These are phyloP conservation scores for Poeciliopsis gracilis DNA, from an alignment of 2,797 vertebrate genomes.

Conservation along the genomic window DNA sequence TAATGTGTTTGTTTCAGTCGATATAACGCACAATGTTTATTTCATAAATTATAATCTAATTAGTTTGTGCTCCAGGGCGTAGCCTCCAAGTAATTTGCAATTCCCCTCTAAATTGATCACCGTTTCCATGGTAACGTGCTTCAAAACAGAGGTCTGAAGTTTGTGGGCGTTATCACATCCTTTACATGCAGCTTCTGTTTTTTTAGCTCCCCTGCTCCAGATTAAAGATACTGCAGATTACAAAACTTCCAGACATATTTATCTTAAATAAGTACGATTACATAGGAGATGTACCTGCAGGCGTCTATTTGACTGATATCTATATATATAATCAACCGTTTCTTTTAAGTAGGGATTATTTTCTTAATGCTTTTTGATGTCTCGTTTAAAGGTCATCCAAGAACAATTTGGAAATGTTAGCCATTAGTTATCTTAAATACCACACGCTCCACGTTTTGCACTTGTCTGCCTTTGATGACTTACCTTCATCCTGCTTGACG, in stretches of 20 bases:
- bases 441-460: slow-evolving; percentile 6
- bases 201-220: not conserved
- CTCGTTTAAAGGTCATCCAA: not conserved
- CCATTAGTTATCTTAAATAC: not conserved
- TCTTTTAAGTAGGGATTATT: not conserved
- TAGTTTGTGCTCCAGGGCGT: slow-evolving; percentile 4
- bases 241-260: not conserved
- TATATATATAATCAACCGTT: not conserved
- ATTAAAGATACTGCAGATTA: not conserved
- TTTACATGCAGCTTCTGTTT: not conserved
- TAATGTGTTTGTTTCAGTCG: not conserved
- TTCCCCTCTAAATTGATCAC: not conserved
- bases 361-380: not conserved
- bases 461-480: slow-evolving; percentile 61
- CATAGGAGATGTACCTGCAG: not conserved
- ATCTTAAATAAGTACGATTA: not conserved
- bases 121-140: not conserved
- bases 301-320: not conserved
- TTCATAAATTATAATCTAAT: slow-evolving; percentile 4
- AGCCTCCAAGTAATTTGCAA: not conserved
- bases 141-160: not conserved
- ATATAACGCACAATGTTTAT: not conserved
- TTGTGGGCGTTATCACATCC: not conserved
- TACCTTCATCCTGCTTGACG: slow-evolving; percentile 94
- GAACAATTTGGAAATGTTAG: not conserved